Evolutionary conservation across 2,888 invertebrate genomes (phyloP).

Genomic region (Sinopyrophorus schimmeli): DNA sequence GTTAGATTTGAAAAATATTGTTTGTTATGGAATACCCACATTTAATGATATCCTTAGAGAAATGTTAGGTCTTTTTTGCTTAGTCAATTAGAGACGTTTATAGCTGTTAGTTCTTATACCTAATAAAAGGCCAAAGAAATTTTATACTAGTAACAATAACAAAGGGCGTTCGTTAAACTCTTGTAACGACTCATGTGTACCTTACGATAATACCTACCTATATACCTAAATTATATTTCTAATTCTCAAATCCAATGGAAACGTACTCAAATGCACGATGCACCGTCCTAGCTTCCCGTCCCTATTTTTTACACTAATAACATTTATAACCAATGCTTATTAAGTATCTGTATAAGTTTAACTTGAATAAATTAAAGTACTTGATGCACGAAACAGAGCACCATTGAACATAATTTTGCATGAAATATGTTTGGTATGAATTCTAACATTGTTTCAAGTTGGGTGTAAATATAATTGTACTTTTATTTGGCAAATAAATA

Average conservation of each 20-base stretch:
- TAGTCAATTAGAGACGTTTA: neutral
- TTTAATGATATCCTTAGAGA: no score
- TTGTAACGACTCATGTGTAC: no score
- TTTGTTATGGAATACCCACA: no score
- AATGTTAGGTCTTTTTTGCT: no score
- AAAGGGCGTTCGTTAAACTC: no score
- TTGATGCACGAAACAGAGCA: no score
- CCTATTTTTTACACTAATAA: constrained; percentile 19
- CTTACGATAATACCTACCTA: no score
- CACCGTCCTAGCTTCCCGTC: constrained; percentile 38
- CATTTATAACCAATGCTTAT: constrained; percentile 5
- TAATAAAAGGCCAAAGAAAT: constrained; percentile 15
- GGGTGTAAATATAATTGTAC: constrained; percentile 13
- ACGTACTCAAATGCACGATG: constrained; percentile 27
- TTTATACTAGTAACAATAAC: constrained; percentile 14
- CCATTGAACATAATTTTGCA: constrained; percentile 12
- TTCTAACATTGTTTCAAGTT: constrained; percentile 2
- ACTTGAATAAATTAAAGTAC: no score
- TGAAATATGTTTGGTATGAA: constrained; percentile 1
- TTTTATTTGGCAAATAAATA: constrained; percentile 16
- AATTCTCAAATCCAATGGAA: no score
- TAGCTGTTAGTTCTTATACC: neutral
- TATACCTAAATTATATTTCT: no score
- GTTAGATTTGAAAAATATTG: no score
- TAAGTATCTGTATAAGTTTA: neutral